Evolutionary conservation across 2,113 vertebrate genomes (phyloP).

Genomic region (Chelonoidis abingdonii): DNA sequence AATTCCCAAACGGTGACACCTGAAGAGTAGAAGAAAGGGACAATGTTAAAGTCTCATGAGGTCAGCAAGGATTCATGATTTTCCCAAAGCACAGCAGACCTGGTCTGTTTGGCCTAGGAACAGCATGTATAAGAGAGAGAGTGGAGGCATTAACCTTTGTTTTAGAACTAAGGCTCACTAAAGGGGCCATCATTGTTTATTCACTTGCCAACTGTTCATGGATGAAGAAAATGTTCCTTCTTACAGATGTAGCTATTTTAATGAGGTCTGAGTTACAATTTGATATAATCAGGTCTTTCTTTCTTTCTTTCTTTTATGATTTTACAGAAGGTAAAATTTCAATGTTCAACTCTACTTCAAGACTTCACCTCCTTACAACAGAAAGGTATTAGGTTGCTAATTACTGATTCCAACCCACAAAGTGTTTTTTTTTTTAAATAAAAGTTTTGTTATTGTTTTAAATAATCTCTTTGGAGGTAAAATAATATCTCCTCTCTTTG

Average conservation of each 20-base stretch:
- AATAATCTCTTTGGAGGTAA: slow-evolving; percentile 23
- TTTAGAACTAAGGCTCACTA: not conserved
- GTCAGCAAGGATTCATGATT: not conserved
- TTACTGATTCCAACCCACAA: not conserved
- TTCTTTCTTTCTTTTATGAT: too few relatives aligned
- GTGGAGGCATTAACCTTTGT: not conserved
- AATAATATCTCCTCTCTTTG: not conserved
- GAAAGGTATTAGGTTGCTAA: not conserved
- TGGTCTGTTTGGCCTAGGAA: rapidly evolving
- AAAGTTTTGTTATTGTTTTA: slow-evolving; percentile 18
- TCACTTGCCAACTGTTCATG: not conserved
- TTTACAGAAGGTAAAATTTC: not conserved
- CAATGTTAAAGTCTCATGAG: not conserved
- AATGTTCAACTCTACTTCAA: not conserved
- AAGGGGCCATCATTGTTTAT: not conserved
- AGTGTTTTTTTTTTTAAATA: not conserved
- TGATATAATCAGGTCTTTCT: not conserved
- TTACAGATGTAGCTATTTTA: not conserved
- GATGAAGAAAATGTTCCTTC: not conserved
- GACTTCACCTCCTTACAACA: not conserved
- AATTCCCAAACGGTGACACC: slow-evolving; percentile 97
- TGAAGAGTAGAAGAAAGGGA: slow-evolving; percentile 59
- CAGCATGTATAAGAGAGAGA: rapidly evolving
- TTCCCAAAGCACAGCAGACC: not conserved
- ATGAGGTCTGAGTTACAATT: not conserved